Base-by-base conservation (phyloP, 2,113 vertebrate genomes). In the Machaerirhynchus nigripectus region DNA sequence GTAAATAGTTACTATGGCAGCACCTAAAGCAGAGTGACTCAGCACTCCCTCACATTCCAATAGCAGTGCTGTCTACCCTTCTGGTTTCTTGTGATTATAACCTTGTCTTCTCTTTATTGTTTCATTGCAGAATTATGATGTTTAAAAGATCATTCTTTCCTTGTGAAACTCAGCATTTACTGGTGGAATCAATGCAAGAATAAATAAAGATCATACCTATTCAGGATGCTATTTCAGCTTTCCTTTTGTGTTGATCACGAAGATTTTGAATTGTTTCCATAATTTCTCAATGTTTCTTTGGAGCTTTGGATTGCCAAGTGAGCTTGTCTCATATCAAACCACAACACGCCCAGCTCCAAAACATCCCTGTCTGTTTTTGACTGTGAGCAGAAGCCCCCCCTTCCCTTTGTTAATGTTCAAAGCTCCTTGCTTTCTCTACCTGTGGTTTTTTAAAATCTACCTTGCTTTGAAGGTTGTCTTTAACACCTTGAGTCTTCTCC, bases 1-100 rank as follows among this genome's bases (percentile, higher is more conserved):
- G 88, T 96, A 94, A 95, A 90, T 35, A 89, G 95, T 96, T 93
- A 87, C 92, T 89, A 92, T 95, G 92, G 94, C 65, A 96, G 76
- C 92, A 86, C 37, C 50, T 31, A 74, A 78, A 16, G 22, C 69
- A 89, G 76, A 78, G 65, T 96, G 93, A 97, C 95, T 96, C 96
- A 96, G 90, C 92, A 89, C 69, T 94, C 77, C 61, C 73, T 68
- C 86, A 79, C 65, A 22, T 84, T 42, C 50, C 86, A 87, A 42
- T 7, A 64, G 55, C 71, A 84, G 82, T 7, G 9, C 49, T 30
- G 6, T 60, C 84, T 93, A 61, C 68, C 31, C 37, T 71, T 40
- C 61, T 70, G 40, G 14, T 39, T 88, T 56, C 49, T 81, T 53
- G 14, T 5, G 1, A 49, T 46, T 69, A 35, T n/a, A 83, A 63